Evolutionary conservation across 2,113 vertebrate genomes (phyloP).

Genomic region (Heterotilapia buettikoferi): DNA sequence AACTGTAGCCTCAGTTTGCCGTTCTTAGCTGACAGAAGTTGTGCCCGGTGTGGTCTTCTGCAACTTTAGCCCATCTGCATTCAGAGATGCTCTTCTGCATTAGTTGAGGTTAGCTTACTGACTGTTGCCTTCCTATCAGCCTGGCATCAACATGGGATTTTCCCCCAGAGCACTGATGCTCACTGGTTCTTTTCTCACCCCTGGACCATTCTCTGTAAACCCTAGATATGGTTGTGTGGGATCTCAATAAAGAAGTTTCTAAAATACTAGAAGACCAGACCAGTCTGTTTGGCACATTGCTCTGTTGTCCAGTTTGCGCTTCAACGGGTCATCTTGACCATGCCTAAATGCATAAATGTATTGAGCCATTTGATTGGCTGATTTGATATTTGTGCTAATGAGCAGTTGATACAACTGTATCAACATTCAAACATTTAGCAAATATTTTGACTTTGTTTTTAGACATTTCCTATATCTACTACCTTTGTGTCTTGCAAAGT

Average conservation of each 20-base stretch:
- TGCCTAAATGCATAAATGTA: background rate
- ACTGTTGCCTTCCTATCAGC: background rate
- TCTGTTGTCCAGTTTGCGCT: background rate
- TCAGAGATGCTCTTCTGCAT: background rate
- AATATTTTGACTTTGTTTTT: rapidly evolving
- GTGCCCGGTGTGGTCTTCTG: background rate
- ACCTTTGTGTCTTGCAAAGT: constrained; percentile 99
- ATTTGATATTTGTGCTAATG: background rate
- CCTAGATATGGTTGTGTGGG: background rate
- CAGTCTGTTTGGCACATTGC: background rate
- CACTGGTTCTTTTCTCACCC: background rate
- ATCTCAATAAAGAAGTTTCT: background rate
- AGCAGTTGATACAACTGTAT: background rate
- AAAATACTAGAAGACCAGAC: background rate
- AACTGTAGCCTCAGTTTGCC: background rate
- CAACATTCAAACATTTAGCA: background rate
- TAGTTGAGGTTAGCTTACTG: background rate
- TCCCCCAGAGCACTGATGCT: background rate
- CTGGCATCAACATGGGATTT: background rate
- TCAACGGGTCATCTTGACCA: rapidly evolving
- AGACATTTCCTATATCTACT: constrained; percentile 4
- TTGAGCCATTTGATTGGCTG: rapidly evolving
- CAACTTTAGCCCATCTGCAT: background rate
- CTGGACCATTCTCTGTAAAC: rapidly evolving
- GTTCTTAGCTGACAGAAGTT: background rate